Percentiles rank a stretch among this genome's conserved stretches.
These are phyloP conservation scores for Dynastes grantii DNA, from an alignment of 2,888 invertebrate genomes.

Conservation along the genomic window DNA sequence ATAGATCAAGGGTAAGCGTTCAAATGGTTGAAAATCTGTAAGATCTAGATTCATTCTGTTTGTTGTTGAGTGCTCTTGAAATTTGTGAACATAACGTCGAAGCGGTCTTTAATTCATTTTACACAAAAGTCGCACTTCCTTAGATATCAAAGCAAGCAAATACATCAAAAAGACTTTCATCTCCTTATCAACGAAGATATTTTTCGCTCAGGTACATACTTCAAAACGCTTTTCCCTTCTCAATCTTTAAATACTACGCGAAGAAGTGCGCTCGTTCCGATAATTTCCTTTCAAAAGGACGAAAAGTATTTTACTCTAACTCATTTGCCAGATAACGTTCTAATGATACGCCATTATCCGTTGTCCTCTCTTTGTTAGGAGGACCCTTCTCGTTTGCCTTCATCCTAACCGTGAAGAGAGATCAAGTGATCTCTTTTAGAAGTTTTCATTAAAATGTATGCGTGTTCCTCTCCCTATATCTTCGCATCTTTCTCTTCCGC, in stretches of 20 bases:
- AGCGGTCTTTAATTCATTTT: too few relatives aligned
- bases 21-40: too few relatives aligned
- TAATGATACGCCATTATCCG: slow-evolving; percentile 32
- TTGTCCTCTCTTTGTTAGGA: slow-evolving; percentile 26
- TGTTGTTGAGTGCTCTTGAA: too few relatives aligned
- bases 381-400: not conserved
- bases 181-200: not conserved
- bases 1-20: too few relatives aligned
- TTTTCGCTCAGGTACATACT: too few relatives aligned
- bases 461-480: not conserved
- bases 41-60: too few relatives aligned
- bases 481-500: not conserved
- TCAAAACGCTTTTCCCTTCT: too few relatives aligned
- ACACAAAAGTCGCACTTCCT: too few relatives aligned
- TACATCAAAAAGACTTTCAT: not conserved
- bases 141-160: not conserved
- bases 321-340: slow-evolving; percentile 34
- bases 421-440: slow-evolving; percentile 33
- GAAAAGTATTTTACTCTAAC: slow-evolving; percentile 20
- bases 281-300: not conserved
- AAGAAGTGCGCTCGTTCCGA: not conserved
- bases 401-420: slow-evolving; percentile 5
- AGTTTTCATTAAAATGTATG: slow-evolving; percentile 37
- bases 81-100: too few relatives aligned
- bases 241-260: not conserved